A percentile compares a stretch with the other conserved stretches of the same genome.
Evolutionary conservation across 2,888 invertebrate genomes (phyloP).

Genomic region (Ptychoptera albimana): DNA sequence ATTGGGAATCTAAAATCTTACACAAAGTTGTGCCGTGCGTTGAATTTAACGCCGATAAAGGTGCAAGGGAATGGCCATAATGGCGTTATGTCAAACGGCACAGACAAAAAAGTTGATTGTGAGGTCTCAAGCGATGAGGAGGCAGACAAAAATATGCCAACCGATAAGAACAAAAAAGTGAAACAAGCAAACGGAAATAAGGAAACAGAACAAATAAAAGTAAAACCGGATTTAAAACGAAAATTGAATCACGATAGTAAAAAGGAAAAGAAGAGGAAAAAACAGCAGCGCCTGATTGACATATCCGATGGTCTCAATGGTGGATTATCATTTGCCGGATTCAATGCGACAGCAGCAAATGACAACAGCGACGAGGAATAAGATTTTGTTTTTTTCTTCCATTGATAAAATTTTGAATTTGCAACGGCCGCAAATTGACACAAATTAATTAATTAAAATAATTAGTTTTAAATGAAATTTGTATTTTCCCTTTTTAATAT

Average conservation of each 20-base stretch:
- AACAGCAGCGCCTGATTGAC: slow-evolving; percentile 17
- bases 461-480: too few relatives aligned
- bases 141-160: slow-evolving; percentile 3
- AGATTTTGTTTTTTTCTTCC: too few relatives aligned
- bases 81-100: slow-evolving; percentile 7
- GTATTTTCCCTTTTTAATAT: too few relatives aligned
- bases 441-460: too few relatives aligned
- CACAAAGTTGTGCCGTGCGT: slow-evolving; percentile 16
- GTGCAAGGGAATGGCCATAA: slow-evolving; percentile 6
- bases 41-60: slow-evolving; percentile 13
- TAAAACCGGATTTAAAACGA: slow-evolving; percentile 4
- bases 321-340: slow-evolving; percentile 13
- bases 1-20: slow-evolving; percentile 15
- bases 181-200: background rate
- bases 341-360: background rate
- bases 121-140: slow-evolving; percentile 5
- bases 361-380: background rate
- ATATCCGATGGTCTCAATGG: slow-evolving; percentile 19
- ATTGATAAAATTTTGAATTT: too few relatives aligned
- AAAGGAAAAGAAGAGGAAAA: slow-evolving; percentile 17
- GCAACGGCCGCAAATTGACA: too few relatives aligned
- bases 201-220: background rate
- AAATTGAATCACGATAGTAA: background rate
- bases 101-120: slow-evolving; percentile 5
- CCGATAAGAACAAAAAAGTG: background rate